Evolutionary conservation across 2,888 invertebrate genomes (phyloP), one percentile per base, ranked within the genome.

Genomic region (Drosophila lacicola): DNA sequence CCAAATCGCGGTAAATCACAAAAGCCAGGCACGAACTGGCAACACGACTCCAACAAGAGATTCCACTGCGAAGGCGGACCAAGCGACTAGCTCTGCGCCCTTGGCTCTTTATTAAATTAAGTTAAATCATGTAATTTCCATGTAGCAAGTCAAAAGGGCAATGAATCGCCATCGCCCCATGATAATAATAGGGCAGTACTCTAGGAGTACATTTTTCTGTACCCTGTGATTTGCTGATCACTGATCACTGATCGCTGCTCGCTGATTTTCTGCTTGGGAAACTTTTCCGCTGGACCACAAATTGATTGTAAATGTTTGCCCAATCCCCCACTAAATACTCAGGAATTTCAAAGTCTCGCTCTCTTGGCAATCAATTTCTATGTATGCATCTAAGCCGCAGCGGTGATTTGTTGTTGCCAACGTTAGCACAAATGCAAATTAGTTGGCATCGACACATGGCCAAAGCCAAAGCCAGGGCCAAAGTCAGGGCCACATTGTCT

Each of bases 81-180:
- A 37, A 33, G 41, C 51, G 73, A 68, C 68, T 53, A 72, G 57
- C 70, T 55, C 70, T 55, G 57, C 56, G 64, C 75, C 85, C 86
- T 88, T 85, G 85, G 89, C 85, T 89, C 84, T 85, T 85, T 85
- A 85, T 85, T 85, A 85, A 85, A 85, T 85, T 85, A 85, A 85
- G 89, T 85, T 85, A 85, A 85, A 85, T 85, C 85, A 88, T 89
- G 85, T 89, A 85, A 85, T 85, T 85, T 85, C 77, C 88, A 77
- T 82, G 89, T 80, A 80, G 66, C 82, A 50, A 89, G 84, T 89
- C 89, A 85, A 89, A 89, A 88, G 88, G 82, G 85, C 88, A 89
- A 71, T 72, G 83, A 70, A 71, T 77, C 68, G 72, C 62, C 77
- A 66, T 63, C 55, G 62, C 80, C 78, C 60, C 56, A 25, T 54